Percentiles rank a stretch among this genome's conserved stretches.
Conservation (phyloP, 2,888 invertebrate genomes). For the Drosophila niveifrons region DNA sequence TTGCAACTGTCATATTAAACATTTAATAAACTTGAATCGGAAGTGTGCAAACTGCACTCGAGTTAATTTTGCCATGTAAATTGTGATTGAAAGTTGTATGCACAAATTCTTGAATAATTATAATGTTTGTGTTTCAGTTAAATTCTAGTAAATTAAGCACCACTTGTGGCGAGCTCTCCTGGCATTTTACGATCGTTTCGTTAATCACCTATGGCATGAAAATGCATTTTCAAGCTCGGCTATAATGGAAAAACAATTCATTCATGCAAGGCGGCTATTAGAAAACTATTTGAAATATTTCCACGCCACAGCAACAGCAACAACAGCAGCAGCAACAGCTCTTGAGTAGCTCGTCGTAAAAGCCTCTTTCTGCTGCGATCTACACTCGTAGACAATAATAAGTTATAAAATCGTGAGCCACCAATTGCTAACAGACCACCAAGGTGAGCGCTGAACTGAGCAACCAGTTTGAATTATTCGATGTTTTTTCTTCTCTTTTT, state of each 20-base stretch:
- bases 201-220: constrained; percentile 61
- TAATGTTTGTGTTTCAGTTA: constrained; percentile 6
- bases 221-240: constrained; percentile 52
- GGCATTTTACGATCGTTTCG: constrained; percentile 38
- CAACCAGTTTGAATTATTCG: constrained; percentile 64
- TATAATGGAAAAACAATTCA: constrained; percentile 59
- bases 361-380: constrained; percentile 32
- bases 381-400: constrained; percentile 32
- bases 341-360: constrained; percentile 25
- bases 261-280: constrained; percentile 68
- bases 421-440: constrained; percentile 69
- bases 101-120: constrained; percentile 37
- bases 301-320: constrained; percentile 51
- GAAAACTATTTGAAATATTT: constrained; percentile 79
- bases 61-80: not conserved
- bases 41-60: not conserved
- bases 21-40: not conserved
- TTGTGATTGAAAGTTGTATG: constrained; percentile 11
- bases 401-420: constrained; percentile 69
- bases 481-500: constrained; percentile 7
- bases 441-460: constrained; percentile 53
- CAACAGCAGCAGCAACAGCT: constrained; percentile 11
- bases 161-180: constrained; percentile 25
- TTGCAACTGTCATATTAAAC: not conserved
- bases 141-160: constrained; percentile 19